Base-by-base conservation (phyloP, 2,113 vertebrate species). In the Excalfactoria chinensis region DNA sequence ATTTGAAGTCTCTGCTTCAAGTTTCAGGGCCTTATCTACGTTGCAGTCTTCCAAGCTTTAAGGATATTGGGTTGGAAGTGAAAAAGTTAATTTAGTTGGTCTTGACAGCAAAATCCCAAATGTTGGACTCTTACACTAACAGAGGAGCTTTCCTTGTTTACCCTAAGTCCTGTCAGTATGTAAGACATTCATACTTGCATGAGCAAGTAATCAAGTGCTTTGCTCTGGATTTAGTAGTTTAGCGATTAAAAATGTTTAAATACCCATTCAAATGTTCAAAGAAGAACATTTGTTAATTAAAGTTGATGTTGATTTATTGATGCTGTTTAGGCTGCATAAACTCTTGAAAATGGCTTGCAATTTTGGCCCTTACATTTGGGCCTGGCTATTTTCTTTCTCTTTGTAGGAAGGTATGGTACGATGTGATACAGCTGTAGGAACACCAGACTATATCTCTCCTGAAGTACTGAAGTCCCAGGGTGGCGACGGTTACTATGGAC, bases 381-480 rank as follows among this genome's bases (percentile, higher is more conserved):
- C n/a, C 30, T 86, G 49, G 6, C 19, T 91, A 26, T 77, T 87
- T 55, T 67, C 23, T 9, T 91, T 1, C 26, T 46, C 19, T 49
- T 86, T 93, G 69, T 92, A 99, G 99, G 99, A 99, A 87, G 99
- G 99, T 77, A 99, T 99, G 99, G 99, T 99, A 99, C 99, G 98
- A 98, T 99, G 99, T 73, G 99, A 99, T 96, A 99, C 99, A 2
- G 99, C 99, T 80, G 99, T 99, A 95, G 99, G 99, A 96, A 99
- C 99, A 84, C 99, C 99, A 37, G 99, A 99, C 97, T 99, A 99
- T 96, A 99, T 99, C 97, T 99, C 99, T 53, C 99, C 99, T 11
- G 99, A 99, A 98, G 99, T 99, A 90, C 90, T 99, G 93, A 99
- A 99, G 97, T 99, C 99, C 72, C 99, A 99, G 96, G 99, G 99